Percentiles rank a stretch among this genome's conserved stretches.
Evolutionary conservation across 2,113 vertebrate species (phyloP).

Genomic region (Boulengeromyrus knoepffleri): DNA sequence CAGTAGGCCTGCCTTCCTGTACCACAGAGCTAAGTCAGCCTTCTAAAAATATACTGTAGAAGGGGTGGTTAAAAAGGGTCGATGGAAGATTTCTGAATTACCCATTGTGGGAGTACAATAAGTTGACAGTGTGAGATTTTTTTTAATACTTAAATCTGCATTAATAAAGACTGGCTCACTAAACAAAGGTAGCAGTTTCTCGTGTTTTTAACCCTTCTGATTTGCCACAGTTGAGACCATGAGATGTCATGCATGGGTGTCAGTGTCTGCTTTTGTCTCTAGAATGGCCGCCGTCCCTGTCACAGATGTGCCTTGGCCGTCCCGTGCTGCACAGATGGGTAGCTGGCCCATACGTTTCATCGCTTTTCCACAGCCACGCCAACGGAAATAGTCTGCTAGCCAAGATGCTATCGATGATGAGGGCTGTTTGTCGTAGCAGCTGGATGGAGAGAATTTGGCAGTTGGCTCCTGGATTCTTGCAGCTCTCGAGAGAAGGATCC

Average conservation of each 20-base stretch:
- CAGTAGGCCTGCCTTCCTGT: not conserved
- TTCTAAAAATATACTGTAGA: not conserved
- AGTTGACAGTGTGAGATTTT: not conserved
- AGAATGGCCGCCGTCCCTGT: not conserved
- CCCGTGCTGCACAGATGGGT: not conserved
- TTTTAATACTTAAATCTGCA: not conserved
- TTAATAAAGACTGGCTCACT: not conserved
- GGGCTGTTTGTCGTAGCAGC: constrained; percentile 16
- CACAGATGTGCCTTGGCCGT: not conserved
- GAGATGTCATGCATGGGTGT: not conserved
- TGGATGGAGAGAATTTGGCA: not conserved
- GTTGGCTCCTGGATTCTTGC: not conserved
- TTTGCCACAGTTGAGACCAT: not conserved
- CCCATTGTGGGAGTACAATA: not conserved
- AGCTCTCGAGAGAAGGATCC: not conserved
- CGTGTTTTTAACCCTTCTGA: not conserved
- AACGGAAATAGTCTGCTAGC: not conserved
- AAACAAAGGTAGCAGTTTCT: not conserved
- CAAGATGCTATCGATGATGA: not conserved
- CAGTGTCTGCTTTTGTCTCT: not conserved
- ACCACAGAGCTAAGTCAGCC: not conserved
- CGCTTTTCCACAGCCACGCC: not conserved
- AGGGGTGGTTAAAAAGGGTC: not conserved
- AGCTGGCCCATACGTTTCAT: not conserved
- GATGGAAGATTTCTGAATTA: not conserved